Evolutionary conservation across 2,888 invertebrate genomes (phyloP).

Genomic region (Taphrorychus bicolor): DNA sequence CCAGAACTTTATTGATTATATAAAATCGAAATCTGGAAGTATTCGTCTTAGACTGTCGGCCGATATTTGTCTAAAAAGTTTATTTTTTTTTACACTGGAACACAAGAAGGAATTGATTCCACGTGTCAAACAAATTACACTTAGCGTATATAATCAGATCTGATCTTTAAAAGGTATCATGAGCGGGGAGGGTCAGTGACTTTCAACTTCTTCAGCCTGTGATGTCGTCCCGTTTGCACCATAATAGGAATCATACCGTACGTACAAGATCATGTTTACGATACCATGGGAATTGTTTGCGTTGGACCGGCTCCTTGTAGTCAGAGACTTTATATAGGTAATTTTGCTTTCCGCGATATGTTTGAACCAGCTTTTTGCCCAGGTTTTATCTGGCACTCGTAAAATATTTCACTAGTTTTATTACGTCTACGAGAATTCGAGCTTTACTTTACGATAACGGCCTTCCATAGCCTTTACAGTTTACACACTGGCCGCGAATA

Average conservation of each 20-base stretch:
- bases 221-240: constrained; percentile 45
- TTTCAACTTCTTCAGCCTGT: constrained; percentile 37
- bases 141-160: background rate
- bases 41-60: too few species aligned
- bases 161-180: background rate
- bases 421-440: constrained; percentile 6
- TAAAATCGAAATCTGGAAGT: too few species aligned
- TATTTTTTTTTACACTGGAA: too few species aligned
- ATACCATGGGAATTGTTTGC: constrained; percentile 52
- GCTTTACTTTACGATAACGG: background rate
- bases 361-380: constrained; percentile 25
- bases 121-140: too few species aligned
- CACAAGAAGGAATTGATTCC: too few species aligned
- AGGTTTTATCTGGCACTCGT: constrained; percentile 18
- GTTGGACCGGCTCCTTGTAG: constrained; percentile 25
- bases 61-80: too few species aligned
- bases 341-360: constrained; percentile 27
- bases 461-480: background rate
- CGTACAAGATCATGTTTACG: constrained; percentile 52
- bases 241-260: constrained; percentile 57
- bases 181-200: constrained; percentile 31
- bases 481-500: background rate
- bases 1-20: too few species aligned
- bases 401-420: constrained; percentile 23
- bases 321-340: constrained; percentile 27